Conservation (phyloP, 2,888 invertebrate species). For the Xiphydria camelus region DNA sequence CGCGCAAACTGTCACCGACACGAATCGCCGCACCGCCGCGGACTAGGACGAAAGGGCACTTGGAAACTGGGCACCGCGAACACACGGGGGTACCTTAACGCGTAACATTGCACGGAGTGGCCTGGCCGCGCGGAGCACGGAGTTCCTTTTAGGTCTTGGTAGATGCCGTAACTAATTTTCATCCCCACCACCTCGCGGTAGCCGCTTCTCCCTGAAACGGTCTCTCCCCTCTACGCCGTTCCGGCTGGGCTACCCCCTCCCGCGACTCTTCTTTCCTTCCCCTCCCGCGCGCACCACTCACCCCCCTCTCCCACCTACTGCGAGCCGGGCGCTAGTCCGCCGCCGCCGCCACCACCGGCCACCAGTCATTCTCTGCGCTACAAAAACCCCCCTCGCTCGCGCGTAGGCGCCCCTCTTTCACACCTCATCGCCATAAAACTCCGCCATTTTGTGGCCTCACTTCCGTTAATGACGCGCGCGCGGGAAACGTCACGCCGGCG, state of each 20-base stretch:
- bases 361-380: constrained; percentile 47
- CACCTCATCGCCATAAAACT: constrained; percentile 45
- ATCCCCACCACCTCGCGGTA: constrained; percentile 40
- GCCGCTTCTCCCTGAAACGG: constrained; percentile 6
- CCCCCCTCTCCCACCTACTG: constrained; percentile 11
- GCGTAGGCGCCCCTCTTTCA: constrained; percentile 46
- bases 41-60: no score
- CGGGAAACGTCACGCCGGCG: constrained; percentile 50
- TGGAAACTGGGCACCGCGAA: neutral
- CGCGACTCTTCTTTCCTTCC: constrained; percentile 18
- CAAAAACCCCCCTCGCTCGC: constrained; percentile 8
- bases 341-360: constrained; percentile 23
- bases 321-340: constrained; percentile 30
- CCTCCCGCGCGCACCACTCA: constrained; percentile 20
- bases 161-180: constrained; percentile 56
- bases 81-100: constrained; percentile 44
- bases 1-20: neutral
- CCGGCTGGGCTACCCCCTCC: neutral
- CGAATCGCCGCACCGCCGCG: neutral
- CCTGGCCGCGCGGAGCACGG: constrained; percentile 47
- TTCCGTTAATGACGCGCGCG: constrained; percentile 54
- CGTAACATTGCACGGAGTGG: constrained; percentile 55
- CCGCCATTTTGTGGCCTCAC: constrained; percentile 55
- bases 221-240: constrained; percentile 9
- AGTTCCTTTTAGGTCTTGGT: constrained; percentile 55